These are phyloP conservation scores for Octodonta nipae DNA, from an alignment of 2,888 invertebrate species.

Conservation along the genomic window DNA sequence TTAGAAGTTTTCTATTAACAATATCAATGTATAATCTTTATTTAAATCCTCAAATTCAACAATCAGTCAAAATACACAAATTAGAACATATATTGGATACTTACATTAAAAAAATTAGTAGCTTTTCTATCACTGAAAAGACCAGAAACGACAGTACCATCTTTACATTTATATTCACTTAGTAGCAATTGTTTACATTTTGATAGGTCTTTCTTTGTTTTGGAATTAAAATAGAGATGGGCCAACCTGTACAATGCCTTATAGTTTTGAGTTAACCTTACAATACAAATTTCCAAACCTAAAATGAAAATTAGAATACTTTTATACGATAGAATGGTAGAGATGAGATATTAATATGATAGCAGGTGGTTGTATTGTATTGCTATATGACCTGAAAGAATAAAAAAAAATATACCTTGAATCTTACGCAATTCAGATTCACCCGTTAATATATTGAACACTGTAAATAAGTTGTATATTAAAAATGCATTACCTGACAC, in stretches of 20 bases:
- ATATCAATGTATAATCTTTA: neutral
- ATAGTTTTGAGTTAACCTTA: slow-evolving; percentile 80
- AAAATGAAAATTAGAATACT: too few species aligned
- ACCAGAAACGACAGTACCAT: slow-evolving; percentile 58
- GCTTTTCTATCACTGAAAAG: slow-evolving; percentile 74
- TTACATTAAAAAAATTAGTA: slow-evolving; percentile 78
- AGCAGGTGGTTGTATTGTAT: too few species aligned
- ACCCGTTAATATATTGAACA: too few species aligned
- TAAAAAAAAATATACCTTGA: too few species aligned
- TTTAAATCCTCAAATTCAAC: slow-evolving; percentile 2
- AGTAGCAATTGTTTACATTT: slow-evolving; percentile 60
- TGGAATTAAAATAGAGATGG: slow-evolving; percentile 63
- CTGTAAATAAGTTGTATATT: too few species aligned
- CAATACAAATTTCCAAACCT: slow-evolving; percentile 72
- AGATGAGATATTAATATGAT: too few species aligned
- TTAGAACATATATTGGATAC: too few species aligned
- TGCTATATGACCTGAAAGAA: too few species aligned
- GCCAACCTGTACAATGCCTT: slow-evolving; percentile 82
- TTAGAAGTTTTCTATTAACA: neutral
- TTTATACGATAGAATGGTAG: too few species aligned
- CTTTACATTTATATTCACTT: slow-evolving; percentile 52
- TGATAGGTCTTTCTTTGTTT: slow-evolving; percentile 51
- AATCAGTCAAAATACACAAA: neutral
- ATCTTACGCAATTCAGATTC: too few species aligned
- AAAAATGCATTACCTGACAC: slow-evolving; percentile 21